A percentile compares a stretch with the other conserved stretches of the same genome.
Evolutionary conservation across 2,797 vertebrate species (phyloP).

Genomic region (Melanogrammus aeglefinus): DNA sequence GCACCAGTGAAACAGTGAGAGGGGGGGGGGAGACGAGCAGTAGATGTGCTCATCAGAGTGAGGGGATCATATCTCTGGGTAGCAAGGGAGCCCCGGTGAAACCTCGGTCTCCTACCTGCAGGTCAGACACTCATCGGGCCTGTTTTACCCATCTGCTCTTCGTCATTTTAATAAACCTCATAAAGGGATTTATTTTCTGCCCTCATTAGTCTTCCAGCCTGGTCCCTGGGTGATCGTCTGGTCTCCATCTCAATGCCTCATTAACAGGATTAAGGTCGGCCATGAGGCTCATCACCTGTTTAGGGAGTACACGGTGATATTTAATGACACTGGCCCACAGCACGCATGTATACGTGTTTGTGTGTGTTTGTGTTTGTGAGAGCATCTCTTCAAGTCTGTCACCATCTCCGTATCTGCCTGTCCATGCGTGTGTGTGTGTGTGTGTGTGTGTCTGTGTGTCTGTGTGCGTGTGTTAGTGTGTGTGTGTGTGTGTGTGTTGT

Average conservation of each 20-base stretch:
- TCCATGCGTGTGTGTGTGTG: too few relatives aligned
- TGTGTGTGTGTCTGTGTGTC: too few relatives aligned
- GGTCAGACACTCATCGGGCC: not conserved
- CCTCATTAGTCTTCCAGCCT: not conserved
- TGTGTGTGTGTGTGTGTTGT: not conserved
- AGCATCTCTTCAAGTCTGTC: not conserved
- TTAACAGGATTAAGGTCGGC: too few relatives aligned
- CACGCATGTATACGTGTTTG: not conserved
- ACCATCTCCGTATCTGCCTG: not conserved
- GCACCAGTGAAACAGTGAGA: too few relatives aligned
- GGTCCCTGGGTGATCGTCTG: not conserved
- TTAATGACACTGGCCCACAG: not conserved
- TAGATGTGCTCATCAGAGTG: too few relatives aligned
- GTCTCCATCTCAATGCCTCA: not conserved
- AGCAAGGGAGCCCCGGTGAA: not conserved
- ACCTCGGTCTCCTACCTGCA: not conserved
- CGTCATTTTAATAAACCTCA: not conserved
- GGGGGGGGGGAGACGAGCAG: too few relatives aligned
- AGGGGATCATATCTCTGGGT: too few relatives aligned
- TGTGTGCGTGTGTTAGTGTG: too few relatives aligned
- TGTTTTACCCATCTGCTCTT: not conserved
- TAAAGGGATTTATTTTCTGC: not conserved
- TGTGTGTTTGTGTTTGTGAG: not conserved
- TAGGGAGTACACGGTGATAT: too few relatives aligned
- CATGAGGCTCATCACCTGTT: too few relatives aligned